These are phyloP conservation scores for Icerya purchasi DNA, from an alignment of 2,888 invertebrate genomes.

Conservation along the genomic window DNA sequence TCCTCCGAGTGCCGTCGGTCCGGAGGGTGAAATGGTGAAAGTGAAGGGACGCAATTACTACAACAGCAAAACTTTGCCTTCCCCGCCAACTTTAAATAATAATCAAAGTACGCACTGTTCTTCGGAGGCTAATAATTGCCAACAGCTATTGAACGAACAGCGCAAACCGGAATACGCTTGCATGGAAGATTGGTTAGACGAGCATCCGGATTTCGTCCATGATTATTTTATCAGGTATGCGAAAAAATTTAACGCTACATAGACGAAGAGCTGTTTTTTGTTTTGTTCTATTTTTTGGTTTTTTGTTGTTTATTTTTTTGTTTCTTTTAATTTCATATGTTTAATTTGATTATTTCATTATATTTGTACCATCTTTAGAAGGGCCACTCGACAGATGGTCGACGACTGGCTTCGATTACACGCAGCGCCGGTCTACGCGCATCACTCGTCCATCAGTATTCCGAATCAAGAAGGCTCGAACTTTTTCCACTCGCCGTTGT, in stretches of 20 bases:
- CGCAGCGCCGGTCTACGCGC: conserved; percentile 32
- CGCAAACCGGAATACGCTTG: conserved; percentile 71
- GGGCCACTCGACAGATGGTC: conserved; percentile 78
- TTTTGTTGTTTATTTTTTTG: too few species aligned
- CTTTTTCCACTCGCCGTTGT: conserved; percentile 17
- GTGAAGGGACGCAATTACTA: not conserved
- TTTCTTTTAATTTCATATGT: too few species aligned
- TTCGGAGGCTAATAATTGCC: conserved; percentile 25
- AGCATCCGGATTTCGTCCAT: conserved; percentile 85
- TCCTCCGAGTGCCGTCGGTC: conserved; percentile 30
- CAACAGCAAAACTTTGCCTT: not conserved
- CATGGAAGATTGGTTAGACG: conserved; percentile 90
- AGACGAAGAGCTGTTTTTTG: too few species aligned
- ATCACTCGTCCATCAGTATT: not conserved
- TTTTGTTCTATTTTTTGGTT: too few species aligned
- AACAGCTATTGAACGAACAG: conserved; percentile 33
- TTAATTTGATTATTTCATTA: too few species aligned
- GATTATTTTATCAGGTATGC: conserved; percentile 75
- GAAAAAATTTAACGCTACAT: too few species aligned
- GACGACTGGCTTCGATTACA: conserved; percentile 83
- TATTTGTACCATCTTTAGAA: too few species aligned
- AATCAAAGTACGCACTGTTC: not conserved
- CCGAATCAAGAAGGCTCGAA: conserved; percentile 13
- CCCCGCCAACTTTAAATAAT: conserved; percentile 2
- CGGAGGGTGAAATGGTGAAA: conserved; percentile 11